Evolutionary conservation across 2,113 vertebrate genomes (phyloP).

Genomic region (Poeciliopsis turrubarensis): DNA sequence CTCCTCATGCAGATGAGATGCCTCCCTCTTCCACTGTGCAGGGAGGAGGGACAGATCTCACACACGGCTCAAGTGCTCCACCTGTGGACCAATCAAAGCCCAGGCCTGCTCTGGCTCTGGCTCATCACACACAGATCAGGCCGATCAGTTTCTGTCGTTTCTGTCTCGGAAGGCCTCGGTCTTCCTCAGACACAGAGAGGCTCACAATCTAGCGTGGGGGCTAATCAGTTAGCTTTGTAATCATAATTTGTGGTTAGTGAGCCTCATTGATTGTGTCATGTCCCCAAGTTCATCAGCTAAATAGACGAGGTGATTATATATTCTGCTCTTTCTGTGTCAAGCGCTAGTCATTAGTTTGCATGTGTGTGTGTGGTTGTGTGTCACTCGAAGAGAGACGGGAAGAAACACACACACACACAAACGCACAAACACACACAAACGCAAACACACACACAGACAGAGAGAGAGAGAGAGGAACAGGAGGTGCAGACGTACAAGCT

Average conservation of each 20-base stretch:
- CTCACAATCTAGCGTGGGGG: conserved; percentile 22
- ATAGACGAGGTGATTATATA: conserved; percentile 42
- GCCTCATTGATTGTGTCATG: conserved; percentile 56
- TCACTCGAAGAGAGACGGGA: conserved; percentile 9
- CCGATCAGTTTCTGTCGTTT: conserved; percentile 48
- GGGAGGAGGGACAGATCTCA: conserved; percentile 17
- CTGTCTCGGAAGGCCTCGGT: conserved; percentile 32
- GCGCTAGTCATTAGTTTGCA: conserved; percentile 25
- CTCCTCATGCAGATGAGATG: conserved; percentile 40
- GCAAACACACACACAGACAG: not conserved
- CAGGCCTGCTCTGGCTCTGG: conserved; percentile 14
- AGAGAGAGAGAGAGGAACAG: not conserved
- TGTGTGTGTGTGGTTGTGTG: conserved; percentile 3
- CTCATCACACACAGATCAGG: conserved; percentile 22
- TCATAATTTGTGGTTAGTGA: conserved; percentile 58
- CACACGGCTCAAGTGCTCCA: conserved; percentile 70
- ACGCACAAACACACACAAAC: not conserved
- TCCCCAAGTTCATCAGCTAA: conserved; percentile 56
- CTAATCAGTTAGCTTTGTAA: conserved; percentile 62
- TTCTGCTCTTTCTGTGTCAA: conserved; percentile 29
- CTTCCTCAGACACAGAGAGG: conserved; percentile 19
- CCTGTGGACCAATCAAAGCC: conserved; percentile 60
- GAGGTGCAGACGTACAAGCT: conserved; percentile 27
- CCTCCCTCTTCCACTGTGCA: not conserved
- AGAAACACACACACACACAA: conserved; percentile 11